Evolutionary conservation across 2,888 invertebrate genomes (phyloP).

Genomic region (Oxytorus armatus): DNA sequence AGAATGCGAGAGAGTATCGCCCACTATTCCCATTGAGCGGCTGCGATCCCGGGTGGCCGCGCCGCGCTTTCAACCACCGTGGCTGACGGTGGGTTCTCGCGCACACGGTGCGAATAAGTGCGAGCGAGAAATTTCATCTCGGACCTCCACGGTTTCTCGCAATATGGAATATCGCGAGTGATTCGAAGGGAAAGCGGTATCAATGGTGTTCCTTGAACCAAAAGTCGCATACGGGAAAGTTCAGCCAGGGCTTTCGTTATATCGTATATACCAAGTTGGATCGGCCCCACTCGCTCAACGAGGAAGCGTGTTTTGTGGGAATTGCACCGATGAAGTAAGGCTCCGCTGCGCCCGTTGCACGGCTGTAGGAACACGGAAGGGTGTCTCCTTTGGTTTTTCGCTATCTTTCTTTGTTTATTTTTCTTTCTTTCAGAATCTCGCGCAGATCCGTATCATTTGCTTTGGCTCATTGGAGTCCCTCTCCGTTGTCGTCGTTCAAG

Average conservation of each 20-base stretch:
- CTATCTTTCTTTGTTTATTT: constrained; percentile 57
- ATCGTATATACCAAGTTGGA: constrained; percentile 36
- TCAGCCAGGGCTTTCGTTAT: constrained; percentile 31
- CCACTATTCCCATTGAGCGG: constrained; percentile 77
- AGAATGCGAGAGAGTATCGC: constrained; percentile 73
- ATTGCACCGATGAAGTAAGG: constrained; percentile 73
- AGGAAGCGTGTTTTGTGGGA: constrained; percentile 65
- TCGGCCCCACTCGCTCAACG: too few species aligned
- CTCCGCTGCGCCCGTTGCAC: constrained; percentile 70
- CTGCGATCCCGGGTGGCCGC: constrained; percentile 61
- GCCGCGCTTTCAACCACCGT: constrained; percentile 44
- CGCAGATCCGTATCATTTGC: constrained; percentile 43
- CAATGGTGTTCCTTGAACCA: constrained; percentile 36
- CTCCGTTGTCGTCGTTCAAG: constrained; percentile 52
- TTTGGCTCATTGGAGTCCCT: constrained; percentile 36
- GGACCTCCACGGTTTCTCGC: constrained; percentile 31
- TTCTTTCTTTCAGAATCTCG: constrained; percentile 45
- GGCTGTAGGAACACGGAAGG: constrained; percentile 54
- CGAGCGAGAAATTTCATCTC: constrained; percentile 39
- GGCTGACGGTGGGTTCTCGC: background rate
- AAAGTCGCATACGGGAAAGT: background rate
- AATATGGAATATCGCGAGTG: constrained; percentile 35
- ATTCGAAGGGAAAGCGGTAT: constrained; percentile 23
- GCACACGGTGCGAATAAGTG: constrained; percentile 40
- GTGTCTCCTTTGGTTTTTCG: constrained; percentile 34